Conservation (phyloP, 2,888 invertebrate species). For the Diarsia dahlii region DNA sequence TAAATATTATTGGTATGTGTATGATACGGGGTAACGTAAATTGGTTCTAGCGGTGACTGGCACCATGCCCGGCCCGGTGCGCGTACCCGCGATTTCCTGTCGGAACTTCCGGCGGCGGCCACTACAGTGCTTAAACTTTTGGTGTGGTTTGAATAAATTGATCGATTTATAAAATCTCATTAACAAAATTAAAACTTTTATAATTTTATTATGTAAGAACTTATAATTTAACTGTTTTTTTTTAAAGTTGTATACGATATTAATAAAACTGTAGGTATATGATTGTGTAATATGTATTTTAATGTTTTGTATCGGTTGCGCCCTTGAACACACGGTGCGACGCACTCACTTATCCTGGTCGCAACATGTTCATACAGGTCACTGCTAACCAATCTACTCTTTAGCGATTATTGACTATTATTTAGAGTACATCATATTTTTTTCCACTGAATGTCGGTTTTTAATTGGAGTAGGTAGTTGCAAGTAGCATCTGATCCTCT, state of each 20-base stretch:
- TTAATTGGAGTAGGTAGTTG: neutral
- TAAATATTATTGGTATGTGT: conserved; percentile 47
- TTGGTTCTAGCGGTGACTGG: conserved; percentile 70
- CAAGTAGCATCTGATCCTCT: neutral
- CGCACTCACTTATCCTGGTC: conserved; percentile 65
- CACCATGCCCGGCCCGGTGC: conserved; percentile 64
- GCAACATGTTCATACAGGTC: conserved; percentile 70
- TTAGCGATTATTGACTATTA: conserved; percentile 43
- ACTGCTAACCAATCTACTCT: conserved; percentile 56
- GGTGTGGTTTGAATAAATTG: conserved; percentile 46
- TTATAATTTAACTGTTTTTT: conserved; percentile 1
- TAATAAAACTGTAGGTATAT: conserved; percentile 3
- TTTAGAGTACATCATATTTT: conserved; percentile 2
- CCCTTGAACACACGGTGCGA: conserved; percentile 64
- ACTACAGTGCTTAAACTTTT: conserved; percentile 49
- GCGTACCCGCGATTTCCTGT: conserved; percentile 72
- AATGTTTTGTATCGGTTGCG: conserved; percentile 43
- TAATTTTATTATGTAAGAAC: neutral
- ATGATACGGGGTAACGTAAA: conserved; percentile 52
- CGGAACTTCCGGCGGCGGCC: conserved; percentile 74
- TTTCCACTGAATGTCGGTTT: neutral
- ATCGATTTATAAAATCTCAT: conserved; percentile 30
- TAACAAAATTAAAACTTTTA: conserved; percentile 14
- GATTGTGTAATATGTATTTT: conserved; percentile 3
- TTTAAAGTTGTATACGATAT: neutral